phyloP scores from a whole-genome alignment of 2,888 invertebrate species.

The Melinaea marsaeus region DNA sequence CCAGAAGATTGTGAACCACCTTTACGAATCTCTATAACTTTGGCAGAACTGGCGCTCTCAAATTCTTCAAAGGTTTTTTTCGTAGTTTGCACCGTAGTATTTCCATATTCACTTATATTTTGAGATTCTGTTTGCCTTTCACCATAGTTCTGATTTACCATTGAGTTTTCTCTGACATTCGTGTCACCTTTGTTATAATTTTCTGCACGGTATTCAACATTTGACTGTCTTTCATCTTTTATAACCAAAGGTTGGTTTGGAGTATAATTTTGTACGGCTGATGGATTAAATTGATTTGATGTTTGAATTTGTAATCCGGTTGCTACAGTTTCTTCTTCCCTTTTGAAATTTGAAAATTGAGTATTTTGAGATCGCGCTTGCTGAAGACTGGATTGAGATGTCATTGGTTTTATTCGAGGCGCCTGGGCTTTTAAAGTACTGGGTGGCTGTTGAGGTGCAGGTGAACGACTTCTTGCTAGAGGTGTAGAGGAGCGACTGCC shows the following conservation, averaged over 20 bases:
- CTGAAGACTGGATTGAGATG: conserved; percentile 46
- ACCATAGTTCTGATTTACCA: conserved; percentile 62
- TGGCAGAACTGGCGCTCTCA: conserved; percentile 81
- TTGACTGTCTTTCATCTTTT: conserved; percentile 69
- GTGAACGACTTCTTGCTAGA: conserved; percentile 80
- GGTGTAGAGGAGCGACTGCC: conserved; percentile 82
- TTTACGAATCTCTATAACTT: conserved; percentile 80
- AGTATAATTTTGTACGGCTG: conserved; percentile 44
- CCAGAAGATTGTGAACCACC: conserved; percentile 57
- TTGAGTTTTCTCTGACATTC: conserved; percentile 59
- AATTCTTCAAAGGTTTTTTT: conserved; percentile 82
- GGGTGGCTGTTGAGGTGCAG: conserved; percentile 84
- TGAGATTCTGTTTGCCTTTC: conserved; percentile 70
- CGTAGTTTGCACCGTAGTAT: conserved; percentile 80
- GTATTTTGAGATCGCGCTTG: conserved; percentile 25
- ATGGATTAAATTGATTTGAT: conserved; percentile 6
- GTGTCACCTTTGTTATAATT: conserved; percentile 63
- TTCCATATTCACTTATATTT: conserved; percentile 73
- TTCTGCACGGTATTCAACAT: conserved; percentile 70
- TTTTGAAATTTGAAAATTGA: conserved; percentile 35
- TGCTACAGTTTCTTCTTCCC: conserved; percentile 35
- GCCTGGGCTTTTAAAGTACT: conserved; percentile 82
- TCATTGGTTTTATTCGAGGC: conserved; percentile 78
- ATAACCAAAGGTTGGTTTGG: conserved; percentile 67
- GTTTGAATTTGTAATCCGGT: conserved; percentile 19